Percentiles rank a stretch among this genome's conserved stretches.
phyloP scores from a whole-genome alignment of 2,113 vertebrate genomes.

The Oncorhynchus tshawytscha region DNA sequence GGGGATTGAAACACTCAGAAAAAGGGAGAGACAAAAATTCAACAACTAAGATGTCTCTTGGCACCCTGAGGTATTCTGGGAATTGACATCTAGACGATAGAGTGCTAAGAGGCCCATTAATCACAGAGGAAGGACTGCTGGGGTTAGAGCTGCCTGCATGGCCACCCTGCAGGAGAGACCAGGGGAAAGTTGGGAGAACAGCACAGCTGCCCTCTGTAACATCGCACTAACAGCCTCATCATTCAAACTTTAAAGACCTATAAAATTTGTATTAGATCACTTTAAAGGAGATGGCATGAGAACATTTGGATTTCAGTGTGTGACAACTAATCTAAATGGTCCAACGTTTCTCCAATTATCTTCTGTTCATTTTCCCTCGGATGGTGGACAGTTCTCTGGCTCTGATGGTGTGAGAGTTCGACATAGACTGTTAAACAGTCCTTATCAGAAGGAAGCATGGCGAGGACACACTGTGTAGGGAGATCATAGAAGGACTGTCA shows the following conservation, averaged over 20 bases:
- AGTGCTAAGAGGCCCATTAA: constrained; percentile 50
- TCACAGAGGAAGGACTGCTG: constrained; percentile 34
- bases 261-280: neutral
- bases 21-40: constrained; percentile 20
- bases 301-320: neutral
- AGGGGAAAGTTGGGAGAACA: neutral
- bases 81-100: constrained; percentile 55
- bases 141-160: constrained; percentile 1
- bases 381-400: neutral
- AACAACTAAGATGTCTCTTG: constrained; percentile 43
- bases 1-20: neutral
- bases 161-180: neutral
- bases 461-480: constrained; percentile 15
- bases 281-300: neutral
- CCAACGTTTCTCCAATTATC: neutral
- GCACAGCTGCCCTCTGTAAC: neutral
- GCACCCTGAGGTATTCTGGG: constrained; percentile 51
- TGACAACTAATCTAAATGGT: neutral
- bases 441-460: constrained; percentile 61
- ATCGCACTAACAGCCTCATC: neutral
- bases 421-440: constrained; percentile 28
- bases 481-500: constrained; percentile 45
- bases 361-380: neutral
- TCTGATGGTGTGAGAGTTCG: constrained; percentile 21
- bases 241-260: neutral